phyloP scores from a whole-genome alignment of 1,140 invertebrate species.

The Parapsyche elsis region DNA sequence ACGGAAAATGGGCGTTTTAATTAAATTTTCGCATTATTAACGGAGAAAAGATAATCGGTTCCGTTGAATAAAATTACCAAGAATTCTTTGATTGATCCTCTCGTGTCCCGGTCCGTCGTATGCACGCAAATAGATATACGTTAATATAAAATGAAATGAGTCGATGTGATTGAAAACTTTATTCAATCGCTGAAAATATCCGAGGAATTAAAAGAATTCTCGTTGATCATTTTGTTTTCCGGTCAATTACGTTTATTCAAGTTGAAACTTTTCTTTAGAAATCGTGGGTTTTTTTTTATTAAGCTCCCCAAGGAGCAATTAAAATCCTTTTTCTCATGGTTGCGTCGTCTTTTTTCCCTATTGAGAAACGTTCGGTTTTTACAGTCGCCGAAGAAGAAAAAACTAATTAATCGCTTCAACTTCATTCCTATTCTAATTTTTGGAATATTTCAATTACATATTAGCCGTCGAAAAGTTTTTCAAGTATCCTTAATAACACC shows the following conservation, averaged over 20 bases:
- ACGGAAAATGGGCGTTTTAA: background rate
- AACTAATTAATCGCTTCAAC: constrained; percentile 42
- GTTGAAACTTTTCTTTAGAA: constrained; percentile 1
- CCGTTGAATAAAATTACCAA: background rate
- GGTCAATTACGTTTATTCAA: constrained; percentile 51
- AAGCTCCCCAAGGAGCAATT: constrained; percentile 13
- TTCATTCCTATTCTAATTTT: constrained; percentile 33
- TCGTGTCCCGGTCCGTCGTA: background rate
- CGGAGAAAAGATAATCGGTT: background rate
- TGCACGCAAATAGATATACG: too few species aligned
- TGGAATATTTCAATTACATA: constrained; percentile 9
- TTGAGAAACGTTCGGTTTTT: constrained; percentile 11
- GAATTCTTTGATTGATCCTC: background rate
- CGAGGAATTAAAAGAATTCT: background rate
- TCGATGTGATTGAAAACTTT: constrained; percentile 5
- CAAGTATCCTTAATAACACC: background rate
- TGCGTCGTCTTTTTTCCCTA: constrained; percentile 3
- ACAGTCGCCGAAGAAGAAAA: constrained; percentile 12
- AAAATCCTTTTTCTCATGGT: constrained; percentile 30
- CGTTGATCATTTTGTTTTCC: constrained; percentile 50
- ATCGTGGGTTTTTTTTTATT: background rate
- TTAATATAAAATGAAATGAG: too few species aligned
- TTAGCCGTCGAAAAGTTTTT: background rate
- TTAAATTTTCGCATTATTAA: constrained; percentile 15
- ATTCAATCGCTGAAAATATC: constrained; percentile 19